Evolutionary conservation across 2,888 invertebrate genomes (phyloP).

Genomic region (Glyphotaelius pellucidus): DNA sequence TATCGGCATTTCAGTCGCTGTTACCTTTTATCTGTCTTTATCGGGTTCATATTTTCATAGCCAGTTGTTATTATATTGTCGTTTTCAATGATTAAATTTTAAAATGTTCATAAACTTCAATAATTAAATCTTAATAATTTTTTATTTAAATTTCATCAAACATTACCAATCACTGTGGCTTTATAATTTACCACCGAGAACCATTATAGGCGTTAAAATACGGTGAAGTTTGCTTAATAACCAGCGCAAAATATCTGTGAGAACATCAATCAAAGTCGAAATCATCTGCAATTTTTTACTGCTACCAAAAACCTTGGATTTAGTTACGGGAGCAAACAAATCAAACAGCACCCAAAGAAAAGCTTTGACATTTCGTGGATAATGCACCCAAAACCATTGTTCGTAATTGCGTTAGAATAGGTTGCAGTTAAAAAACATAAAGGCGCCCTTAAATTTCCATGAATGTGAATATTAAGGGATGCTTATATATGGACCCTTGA

Average conservation of each 20-base stretch:
- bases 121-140: too few relatives aligned
- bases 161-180: not conserved
- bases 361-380: slow-evolving; percentile 25
- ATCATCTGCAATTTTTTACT: slow-evolving; percentile 1
- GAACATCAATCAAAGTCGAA: not conserved
- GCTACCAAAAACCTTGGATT: not conserved
- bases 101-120: too few relatives aligned
- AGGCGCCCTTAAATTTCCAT: not conserved
- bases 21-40: too few relatives aligned
- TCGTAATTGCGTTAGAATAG: slow-evolving; percentile 30
- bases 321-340: slow-evolving; percentile 38
- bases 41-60: too few relatives aligned
- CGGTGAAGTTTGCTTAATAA: not conserved
- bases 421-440: slow-evolving; percentile 26
- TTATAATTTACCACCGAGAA: not conserved
- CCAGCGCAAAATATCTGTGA: not conserved
- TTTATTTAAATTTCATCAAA: not conserved
- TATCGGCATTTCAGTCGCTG: too few relatives aligned
- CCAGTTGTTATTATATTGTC: too few relatives aligned
- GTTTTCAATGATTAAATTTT: too few relatives aligned
- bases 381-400: slow-evolving; percentile 22
- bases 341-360: slow-evolving; percentile 22
- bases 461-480: slow-evolving; percentile 14
- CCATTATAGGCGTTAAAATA: not conserved
- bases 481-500: not conserved